Evolutionary conservation across 2,797 vertebrate genomes (phyloP).

Genomic region (Vultur gryphus): DNA sequence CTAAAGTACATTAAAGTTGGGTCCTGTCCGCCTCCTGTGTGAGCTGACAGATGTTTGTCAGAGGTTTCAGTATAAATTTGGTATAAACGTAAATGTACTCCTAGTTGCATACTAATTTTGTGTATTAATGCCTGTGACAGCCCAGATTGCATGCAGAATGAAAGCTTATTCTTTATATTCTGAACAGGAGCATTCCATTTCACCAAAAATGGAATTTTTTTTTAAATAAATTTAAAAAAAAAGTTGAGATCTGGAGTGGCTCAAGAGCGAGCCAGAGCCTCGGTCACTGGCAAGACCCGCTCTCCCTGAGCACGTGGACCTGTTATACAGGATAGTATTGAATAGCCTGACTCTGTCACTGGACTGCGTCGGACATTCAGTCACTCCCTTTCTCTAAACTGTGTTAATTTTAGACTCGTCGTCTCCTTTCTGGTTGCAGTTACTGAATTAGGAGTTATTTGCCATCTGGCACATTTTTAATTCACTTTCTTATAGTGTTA

Average conservation of each 20-base stretch:
- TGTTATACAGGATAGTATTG: neutral
- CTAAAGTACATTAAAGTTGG: neutral
- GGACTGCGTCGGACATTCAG: rapidly evolving
- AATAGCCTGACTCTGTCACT: neutral
- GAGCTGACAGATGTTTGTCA: neutral
- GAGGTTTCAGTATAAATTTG: neutral
- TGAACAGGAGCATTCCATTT: neutral
- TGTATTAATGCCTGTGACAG: neutral
- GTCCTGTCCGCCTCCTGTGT: neutral
- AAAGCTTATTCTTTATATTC: neutral
- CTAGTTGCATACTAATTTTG: neutral
- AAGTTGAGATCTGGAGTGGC: neutral
- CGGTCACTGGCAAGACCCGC: rapidly evolving
- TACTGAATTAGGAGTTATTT: neutral
- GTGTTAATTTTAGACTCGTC: neutral
- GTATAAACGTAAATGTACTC: neutral
- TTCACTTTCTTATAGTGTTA: neutral
- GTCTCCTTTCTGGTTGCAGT: neutral
- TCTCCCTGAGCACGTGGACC: neutral
- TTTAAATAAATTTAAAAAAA: neutral
- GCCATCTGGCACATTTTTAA: neutral
- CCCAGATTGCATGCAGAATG: neutral
- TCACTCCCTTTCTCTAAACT: neutral
- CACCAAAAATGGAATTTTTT: neutral
- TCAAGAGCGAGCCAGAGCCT: neutral